These are phyloP conservation scores for Lepidostoma basale DNA, from an alignment of 1,140 invertebrate genomes.

Conservation along the genomic window DNA sequence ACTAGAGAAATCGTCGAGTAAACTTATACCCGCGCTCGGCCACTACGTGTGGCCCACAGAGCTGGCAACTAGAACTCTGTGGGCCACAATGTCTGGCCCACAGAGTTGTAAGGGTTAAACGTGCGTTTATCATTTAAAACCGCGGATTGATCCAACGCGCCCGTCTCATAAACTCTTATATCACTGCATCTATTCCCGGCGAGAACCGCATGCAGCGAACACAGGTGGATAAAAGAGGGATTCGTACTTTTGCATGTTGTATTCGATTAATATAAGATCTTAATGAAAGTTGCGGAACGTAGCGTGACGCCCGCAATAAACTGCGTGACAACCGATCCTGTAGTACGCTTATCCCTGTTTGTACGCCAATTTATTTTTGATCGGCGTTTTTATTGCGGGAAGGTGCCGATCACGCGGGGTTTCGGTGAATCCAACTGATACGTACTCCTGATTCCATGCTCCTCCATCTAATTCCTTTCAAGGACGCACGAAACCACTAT, in stretches of 20 bases:
- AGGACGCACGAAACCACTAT: too few species aligned
- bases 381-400: slow-evolving; percentile 12
- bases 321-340: slow-evolving; percentile 34
- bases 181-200: too few species aligned
- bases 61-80: too few species aligned
- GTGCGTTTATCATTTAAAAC: too few species aligned
- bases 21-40: too few species aligned
- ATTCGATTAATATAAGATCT: slow-evolving; percentile 46
- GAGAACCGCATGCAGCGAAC: too few species aligned
- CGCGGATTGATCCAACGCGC: too few species aligned
- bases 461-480: neutral
- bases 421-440: neutral
- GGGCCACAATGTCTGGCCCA: too few species aligned
- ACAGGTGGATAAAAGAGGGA: slow-evolving; percentile 15
- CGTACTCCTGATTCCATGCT: neutral
- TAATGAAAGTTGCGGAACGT: slow-evolving; percentile 25
- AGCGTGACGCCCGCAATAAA: slow-evolving; percentile 38
- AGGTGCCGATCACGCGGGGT: slow-evolving; percentile 9
- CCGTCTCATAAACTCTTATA: too few species aligned
- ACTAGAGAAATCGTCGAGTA: too few species aligned
- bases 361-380: slow-evolving; percentile 36
- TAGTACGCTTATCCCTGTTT: slow-evolving; percentile 28
- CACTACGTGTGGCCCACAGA: too few species aligned
- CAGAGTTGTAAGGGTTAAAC: too few species aligned
- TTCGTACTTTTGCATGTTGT: slow-evolving; percentile 34